phyloP scores from a whole-genome alignment of 2,113 vertebrate genomes.

The Eclectus roratus region DNA sequence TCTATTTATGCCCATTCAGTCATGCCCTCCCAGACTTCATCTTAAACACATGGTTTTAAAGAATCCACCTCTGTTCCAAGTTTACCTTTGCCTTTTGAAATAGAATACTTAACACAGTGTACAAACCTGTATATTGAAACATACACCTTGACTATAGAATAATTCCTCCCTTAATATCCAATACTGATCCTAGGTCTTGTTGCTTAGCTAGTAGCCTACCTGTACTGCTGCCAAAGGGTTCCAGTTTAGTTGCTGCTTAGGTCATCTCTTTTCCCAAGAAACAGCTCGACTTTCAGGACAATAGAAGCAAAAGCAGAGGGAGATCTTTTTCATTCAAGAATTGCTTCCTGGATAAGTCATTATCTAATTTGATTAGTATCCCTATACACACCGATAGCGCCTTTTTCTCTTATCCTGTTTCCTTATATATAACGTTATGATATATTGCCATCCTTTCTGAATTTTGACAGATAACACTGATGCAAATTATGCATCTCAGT shows the following conservation, averaged over 20 bases:
- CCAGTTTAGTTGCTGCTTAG: not conserved
- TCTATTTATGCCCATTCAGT: not conserved
- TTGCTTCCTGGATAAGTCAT: conserved; percentile 36
- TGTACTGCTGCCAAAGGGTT: not conserved
- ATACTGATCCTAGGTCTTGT: not conserved
- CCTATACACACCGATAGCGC: not conserved
- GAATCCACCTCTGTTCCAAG: not conserved
- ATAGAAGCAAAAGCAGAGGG: conserved; percentile 11
- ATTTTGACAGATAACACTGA: conserved; percentile 64
- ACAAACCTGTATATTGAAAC: not conserved
- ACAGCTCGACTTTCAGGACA: conserved; percentile 1
- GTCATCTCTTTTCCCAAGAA: not conserved
- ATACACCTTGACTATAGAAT: not conserved
- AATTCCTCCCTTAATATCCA: not conserved
- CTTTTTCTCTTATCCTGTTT: conserved; percentile 1
- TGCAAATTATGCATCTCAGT: conserved; percentile 64
- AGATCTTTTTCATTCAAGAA: not conserved
- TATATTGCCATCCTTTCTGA: conserved; percentile 53
- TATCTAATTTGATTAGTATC: conserved; percentile 51
- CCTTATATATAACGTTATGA: conserved; percentile 30
- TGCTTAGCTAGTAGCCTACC: not conserved
- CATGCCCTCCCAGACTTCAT: not conserved
- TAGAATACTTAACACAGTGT: not conserved
- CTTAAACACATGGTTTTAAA: not conserved
- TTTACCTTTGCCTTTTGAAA: not conserved